Evolutionary conservation across 2,113 vertebrate genomes (phyloP).

Genomic region (Onychostruthus taczanowskii): DNA sequence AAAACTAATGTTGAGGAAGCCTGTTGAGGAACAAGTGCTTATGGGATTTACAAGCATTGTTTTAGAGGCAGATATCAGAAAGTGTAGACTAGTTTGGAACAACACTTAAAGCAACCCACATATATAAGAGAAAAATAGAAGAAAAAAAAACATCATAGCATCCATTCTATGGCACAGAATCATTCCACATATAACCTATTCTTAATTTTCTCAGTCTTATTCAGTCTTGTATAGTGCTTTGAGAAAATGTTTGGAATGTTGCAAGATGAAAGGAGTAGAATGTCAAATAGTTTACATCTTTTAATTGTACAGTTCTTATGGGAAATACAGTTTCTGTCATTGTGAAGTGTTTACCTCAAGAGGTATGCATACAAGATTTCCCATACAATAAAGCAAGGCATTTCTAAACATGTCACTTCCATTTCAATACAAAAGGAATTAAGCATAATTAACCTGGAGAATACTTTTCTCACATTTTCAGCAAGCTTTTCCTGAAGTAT

Average conservation of each 20-base stretch:
- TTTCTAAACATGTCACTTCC: neutral
- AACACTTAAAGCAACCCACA: neutral
- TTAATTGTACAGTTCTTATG: neutral
- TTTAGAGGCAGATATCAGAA: neutral
- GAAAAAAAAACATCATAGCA: neutral
- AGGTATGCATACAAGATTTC: neutral
- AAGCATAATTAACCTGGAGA: neutral
- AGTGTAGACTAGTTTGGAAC: neutral
- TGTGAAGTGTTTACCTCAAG: neutral
- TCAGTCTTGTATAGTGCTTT: neutral
- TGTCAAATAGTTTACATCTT: neutral
- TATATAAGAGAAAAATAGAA: neutral
- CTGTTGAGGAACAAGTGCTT: neutral
- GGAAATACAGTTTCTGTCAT: neutral
- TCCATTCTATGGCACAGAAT: neutral
- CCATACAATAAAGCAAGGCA: neutral
- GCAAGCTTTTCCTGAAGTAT: neutral
- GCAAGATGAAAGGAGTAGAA: neutral
- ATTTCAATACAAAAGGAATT: neutral
- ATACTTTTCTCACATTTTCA: neutral
- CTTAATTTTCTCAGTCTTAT: neutral
- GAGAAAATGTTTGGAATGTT: neutral
- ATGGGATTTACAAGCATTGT: neutral
- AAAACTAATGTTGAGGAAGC: neutral
- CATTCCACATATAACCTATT: neutral